Evolutionary conservation across 2,888 invertebrate species (phyloP).

Genomic region (Tupiocoris notatus): DNA sequence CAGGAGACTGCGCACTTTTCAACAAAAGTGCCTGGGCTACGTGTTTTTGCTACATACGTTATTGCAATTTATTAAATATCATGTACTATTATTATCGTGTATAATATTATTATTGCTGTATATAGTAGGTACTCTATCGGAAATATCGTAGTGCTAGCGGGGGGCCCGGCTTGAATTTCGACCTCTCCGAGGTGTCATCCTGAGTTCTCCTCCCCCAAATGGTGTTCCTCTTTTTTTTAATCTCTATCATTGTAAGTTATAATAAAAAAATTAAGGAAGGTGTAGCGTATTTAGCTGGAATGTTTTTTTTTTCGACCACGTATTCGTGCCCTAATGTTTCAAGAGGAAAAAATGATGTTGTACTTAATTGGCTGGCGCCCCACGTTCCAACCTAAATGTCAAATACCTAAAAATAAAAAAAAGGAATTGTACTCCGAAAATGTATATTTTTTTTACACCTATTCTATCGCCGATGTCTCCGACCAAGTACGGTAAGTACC

Average conservation of each 20-base stretch:
- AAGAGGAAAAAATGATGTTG: constrained; percentile 6
- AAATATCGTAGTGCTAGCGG: constrained; percentile 23
- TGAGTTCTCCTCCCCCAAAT: constrained; percentile 22
- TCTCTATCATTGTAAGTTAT: constrained; percentile 1
- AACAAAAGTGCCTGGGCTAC: constrained; percentile 30
- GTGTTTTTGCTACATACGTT: constrained; percentile 33
- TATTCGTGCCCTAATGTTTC: not conserved
- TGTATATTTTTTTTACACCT: constrained; percentile 38
- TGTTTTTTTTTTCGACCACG: constrained; percentile 1
- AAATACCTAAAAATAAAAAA: constrained; percentile 42
- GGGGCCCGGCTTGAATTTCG: constrained; percentile 15
- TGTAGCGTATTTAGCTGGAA: not conserved
- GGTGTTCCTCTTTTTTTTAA: constrained; percentile 30
- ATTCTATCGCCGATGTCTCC: too few species aligned
- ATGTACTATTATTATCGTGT: constrained; percentile 16
- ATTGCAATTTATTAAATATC: constrained; percentile 21
- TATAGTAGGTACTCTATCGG: constrained; percentile 16
- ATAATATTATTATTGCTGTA: constrained; percentile 30
- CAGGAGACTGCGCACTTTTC: constrained; percentile 40
- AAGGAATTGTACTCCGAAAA: constrained; percentile 45
- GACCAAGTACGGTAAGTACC: too few species aligned
- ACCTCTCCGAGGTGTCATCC: not conserved
- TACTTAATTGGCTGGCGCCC: constrained; percentile 40
- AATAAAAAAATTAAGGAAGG: not conserved
- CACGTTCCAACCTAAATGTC: constrained; percentile 44